phyloP scores from a whole-genome alignment of 2,888 invertebrate genomes.

The Tryphoninae sp. region DNA sequence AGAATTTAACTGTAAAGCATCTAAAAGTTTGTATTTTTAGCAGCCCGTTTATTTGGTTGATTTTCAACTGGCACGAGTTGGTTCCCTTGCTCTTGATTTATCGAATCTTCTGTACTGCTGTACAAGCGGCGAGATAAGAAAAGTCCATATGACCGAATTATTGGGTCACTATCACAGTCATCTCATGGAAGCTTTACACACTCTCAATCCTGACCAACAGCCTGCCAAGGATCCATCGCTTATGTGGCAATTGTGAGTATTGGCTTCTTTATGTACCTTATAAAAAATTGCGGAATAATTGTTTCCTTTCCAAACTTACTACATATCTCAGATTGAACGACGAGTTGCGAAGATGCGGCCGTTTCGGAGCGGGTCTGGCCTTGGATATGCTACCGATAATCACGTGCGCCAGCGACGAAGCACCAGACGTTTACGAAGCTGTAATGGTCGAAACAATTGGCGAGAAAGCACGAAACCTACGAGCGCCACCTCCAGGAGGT shows the following conservation, averaged over 20 bases:
- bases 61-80: conserved; percentile 87
- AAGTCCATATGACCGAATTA: conserved; percentile 83
- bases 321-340: conserved; percentile 83
- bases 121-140: conserved; percentile 85
- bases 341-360: conserved; percentile 85
- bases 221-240: conserved; percentile 80
- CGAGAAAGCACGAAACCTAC: conserved; percentile 78
- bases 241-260: conserved; percentile 84
- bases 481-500: conserved; percentile 83
- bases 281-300: not conserved
- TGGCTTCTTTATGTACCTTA: conserved; percentile 36
- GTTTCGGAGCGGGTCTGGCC: conserved; percentile 87
- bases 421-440: conserved; percentile 86
- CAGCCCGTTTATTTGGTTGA: conserved; percentile 87
- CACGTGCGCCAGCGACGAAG: conserved; percentile 87
- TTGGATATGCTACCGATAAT: conserved; percentile 88
- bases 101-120: conserved; percentile 87
- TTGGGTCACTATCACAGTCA: conserved; percentile 85
- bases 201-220: conserved; percentile 83
- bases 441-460: conserved; percentile 66
- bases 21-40: conserved; percentile 61
- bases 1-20: conserved; percentile 61
- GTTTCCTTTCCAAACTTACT: conserved; percentile 7
- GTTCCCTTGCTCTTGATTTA: conserved; percentile 87
- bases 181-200: conserved; percentile 83